Evolutionary conservation across 1,140 invertebrate species (phyloP).

Genomic region (Ooceraea biroi): DNA sequence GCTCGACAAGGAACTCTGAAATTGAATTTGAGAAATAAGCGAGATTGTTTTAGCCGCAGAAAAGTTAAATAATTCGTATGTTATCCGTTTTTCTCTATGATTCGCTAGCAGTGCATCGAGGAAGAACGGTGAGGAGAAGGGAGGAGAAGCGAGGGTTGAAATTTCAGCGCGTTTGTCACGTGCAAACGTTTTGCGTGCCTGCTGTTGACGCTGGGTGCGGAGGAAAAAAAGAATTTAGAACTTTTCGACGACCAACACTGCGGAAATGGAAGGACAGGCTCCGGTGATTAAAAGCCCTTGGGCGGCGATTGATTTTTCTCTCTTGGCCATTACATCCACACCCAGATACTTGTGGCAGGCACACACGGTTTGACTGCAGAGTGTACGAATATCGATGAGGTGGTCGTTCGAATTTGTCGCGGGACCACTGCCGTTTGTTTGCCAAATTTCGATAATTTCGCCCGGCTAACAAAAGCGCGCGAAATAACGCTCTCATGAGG

Average conservation of each 20-base stretch:
- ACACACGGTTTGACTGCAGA: constrained; percentile 41
- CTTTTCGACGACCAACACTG: constrained; percentile 62
- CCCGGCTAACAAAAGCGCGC: constrained; percentile 19
- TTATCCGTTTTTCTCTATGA: constrained; percentile 23
- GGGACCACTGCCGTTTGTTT: constrained; percentile 17
- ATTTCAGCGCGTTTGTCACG: constrained; percentile 44
- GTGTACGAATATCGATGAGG: constrained; percentile 61
- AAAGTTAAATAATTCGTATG: constrained; percentile 28
- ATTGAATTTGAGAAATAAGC: not conserved
- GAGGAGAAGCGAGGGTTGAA: constrained; percentile 51
- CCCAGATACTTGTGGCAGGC: not conserved
- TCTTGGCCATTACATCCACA: constrained; percentile 58
- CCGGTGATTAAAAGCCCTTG: constrained; percentile 76
- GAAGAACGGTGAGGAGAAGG: not conserved
- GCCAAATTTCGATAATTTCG: constrained; percentile 68
- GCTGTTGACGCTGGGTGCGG: constrained; percentile 37
- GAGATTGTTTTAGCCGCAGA: not conserved
- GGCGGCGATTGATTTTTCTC: constrained; percentile 78
- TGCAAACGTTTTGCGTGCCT: constrained; percentile 24
- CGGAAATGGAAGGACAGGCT: constrained; percentile 74
- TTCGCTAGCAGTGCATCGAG: not conserved
- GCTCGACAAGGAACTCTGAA: not conserved
- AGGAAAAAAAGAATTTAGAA: constrained; percentile 26
- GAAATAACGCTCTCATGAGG: constrained; percentile 44
- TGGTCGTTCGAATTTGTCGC: constrained; percentile 52